Evolutionary conservation across 2,113 vertebrate genomes (phyloP).

Genomic region (Thalassarche chlororhynchos): DNA sequence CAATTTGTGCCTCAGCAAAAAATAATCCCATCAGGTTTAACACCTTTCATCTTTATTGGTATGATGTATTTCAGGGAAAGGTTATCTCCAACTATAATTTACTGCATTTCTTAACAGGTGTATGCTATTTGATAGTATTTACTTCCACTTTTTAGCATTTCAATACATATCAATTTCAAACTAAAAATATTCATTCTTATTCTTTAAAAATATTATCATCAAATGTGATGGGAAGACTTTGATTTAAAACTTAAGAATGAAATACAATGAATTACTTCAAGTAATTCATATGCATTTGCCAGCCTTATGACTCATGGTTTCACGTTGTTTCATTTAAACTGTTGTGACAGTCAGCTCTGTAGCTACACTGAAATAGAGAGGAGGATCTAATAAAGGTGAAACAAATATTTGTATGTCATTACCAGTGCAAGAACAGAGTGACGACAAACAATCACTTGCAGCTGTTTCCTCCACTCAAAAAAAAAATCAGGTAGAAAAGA

Average conservation of each 20-base stretch:
- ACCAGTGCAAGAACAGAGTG: background rate
- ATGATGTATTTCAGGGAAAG: background rate
- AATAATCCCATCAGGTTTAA: background rate
- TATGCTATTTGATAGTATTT: background rate
- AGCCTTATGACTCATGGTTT: background rate
- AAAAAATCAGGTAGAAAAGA: background rate
- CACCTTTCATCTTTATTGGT: background rate
- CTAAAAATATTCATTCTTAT: background rate
- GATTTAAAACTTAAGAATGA: background rate
- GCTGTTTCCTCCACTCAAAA: background rate
- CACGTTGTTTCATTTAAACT: background rate
- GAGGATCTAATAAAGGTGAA: background rate
- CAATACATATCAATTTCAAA: background rate
- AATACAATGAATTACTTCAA: background rate
- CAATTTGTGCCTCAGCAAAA: background rate
- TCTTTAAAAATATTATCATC: background rate
- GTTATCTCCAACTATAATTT: background rate
- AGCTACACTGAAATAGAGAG: background rate
- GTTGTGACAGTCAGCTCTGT: background rate
- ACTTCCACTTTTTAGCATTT: background rate
- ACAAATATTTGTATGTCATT: background rate
- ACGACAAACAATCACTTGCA: background rate
- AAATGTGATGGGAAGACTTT: background rate
- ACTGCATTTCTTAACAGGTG: background rate
- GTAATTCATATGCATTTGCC: background rate